Conservation (phyloP, 2,888 invertebrate species). For the Thymelicus sylvestris region DNA sequence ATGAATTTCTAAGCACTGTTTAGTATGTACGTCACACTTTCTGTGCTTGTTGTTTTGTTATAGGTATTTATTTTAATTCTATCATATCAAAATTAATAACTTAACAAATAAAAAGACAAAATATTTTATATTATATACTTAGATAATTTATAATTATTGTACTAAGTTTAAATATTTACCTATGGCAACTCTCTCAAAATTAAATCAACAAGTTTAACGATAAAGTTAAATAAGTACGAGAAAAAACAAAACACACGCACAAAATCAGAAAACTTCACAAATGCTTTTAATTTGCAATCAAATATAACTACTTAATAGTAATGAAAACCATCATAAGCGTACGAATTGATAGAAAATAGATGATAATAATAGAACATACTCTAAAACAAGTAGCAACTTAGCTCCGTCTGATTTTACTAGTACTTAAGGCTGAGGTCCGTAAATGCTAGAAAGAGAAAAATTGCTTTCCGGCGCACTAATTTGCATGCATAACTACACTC, state of each 20-base stretch:
- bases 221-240: neutral
- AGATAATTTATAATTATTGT: neutral
- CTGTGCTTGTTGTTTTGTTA: constrained; percentile 1
- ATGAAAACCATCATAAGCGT: neutral
- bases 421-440: neutral
- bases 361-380: constrained; percentile 16
- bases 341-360: constrained; percentile 19
- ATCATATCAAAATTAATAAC: neutral
- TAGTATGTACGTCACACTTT: neutral
- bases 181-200: neutral
- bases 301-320: too few relatives aligned
- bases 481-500: constrained; percentile 45
- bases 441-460: constrained; percentile 40
- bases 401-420: neutral
- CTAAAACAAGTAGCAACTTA: constrained; percentile 31
- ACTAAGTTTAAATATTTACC: neutral
- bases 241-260: neutral
- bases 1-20: constrained; percentile 12
- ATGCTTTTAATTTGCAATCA: neutral
- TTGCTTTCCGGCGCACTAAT: constrained; percentile 45
- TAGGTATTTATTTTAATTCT: neutral
- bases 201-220: neutral
- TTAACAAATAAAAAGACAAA: constrained; percentile 1
- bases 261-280: neutral
- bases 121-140: too few relatives aligned